Base-by-base conservation (phyloP, 2,888 invertebrate genomes). In the Cabera pusaria region DNA sequence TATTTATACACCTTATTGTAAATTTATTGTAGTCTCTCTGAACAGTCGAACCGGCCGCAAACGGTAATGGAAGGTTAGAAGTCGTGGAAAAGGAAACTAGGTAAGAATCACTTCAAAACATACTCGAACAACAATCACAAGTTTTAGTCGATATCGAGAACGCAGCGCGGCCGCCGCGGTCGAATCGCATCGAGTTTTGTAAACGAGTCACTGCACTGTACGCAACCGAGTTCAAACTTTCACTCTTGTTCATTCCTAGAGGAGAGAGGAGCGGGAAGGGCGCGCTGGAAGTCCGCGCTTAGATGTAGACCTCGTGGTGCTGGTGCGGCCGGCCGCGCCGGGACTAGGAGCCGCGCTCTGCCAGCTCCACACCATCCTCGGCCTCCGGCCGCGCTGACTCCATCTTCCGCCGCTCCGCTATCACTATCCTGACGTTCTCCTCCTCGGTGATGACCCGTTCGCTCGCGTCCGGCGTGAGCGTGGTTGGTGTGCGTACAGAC, bases 401-500 rank as follows among this genome's bases (percentile, higher is more conserved):
- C 27, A 91, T 80, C 64, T 91, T 91, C 48, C 92, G 75, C 49
- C 92, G 80, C 67, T 92, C 92, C 5, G 90, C 90, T 55, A 92
- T 92, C 35, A 92, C 91, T 66, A 91, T 90, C 62, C 92, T 89
- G 49, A 92, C 91, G 50, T 90, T 91, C 50, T 92, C 85, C 51
- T 82, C 80, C 46, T 86, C 87, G 21, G 71, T 87, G 35, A 86
- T 77, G 4, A 72, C 67, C 21, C 70, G 65, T 18, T 76, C 19
- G 5, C 5, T 72, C 5, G 45, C 28, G 31, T 81, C 85, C 12
- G 72, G 64, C 20, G 17, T 42, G 14, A 54, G 55, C 25, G 56
- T 66, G 12, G 27, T 44, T 17, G 56, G 57, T n/a, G 74, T 62
- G 28, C 64, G 63, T 5, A 55, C 46, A 6, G 78, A 69, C n/a